Conservation (phyloP, 2,113 vertebrate genomes). For the Hoplias malabaricus region DNA sequence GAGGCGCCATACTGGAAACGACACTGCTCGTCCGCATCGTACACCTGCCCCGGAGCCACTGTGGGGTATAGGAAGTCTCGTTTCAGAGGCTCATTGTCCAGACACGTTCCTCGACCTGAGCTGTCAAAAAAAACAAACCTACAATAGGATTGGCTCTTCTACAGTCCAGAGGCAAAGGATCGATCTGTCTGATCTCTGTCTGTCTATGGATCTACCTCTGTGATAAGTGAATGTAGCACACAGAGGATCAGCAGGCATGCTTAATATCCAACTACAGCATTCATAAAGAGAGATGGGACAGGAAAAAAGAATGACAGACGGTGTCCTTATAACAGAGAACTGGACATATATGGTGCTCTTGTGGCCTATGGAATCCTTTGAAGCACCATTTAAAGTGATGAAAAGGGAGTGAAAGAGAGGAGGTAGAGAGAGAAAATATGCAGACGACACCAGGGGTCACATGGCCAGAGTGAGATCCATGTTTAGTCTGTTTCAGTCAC, state of each 20-base stretch:
- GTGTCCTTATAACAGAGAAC: conserved; percentile 52
- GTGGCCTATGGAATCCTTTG: conserved; percentile 52
- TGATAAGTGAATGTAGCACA: no score
- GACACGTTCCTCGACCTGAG: conserved; percentile 99
- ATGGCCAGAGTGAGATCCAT: conserved; percentile 60
- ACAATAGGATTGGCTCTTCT: conserved; percentile 75
- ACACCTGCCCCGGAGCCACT: conserved; percentile 98
- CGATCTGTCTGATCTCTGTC: no score
- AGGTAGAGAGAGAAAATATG: conserved; percentile 49
- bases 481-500: conserved; percentile 77
- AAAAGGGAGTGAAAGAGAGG: conserved; percentile 45
- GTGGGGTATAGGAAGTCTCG: conserved; percentile 99
- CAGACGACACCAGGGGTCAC: conserved; percentile 54
- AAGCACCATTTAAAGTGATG: conserved; percentile 57
- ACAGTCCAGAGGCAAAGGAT: no score
- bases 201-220: no score
- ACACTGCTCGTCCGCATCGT: conserved; percentile 97
- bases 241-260: not conserved
- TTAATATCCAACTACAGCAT: not conserved
- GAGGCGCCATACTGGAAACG: conserved; percentile 97
- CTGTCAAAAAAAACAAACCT: conserved; percentile 91
- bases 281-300: not conserved
- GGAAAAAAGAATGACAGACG: conserved; percentile 24
- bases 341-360: conserved; percentile 56
- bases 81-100: conserved; percentile 99